A percentile compares a stretch with the other conserved stretches of the same genome.
These are phyloP conservation scores for Yponomeuta cagnagella DNA, from an alignment of 2,888 invertebrate species.

Conservation along the genomic window DNA sequence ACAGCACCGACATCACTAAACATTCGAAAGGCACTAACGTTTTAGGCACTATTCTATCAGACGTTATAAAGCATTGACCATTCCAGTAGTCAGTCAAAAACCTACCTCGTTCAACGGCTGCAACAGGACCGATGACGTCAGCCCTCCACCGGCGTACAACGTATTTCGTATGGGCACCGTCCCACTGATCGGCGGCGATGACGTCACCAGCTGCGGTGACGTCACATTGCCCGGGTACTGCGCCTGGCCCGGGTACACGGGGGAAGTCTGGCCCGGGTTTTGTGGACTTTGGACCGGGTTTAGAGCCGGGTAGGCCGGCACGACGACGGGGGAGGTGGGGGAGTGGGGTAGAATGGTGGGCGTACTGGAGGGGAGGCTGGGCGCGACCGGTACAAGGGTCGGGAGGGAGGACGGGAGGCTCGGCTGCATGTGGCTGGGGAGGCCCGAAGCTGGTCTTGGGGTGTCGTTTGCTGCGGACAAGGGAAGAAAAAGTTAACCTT, in stretches of 20 bases:
- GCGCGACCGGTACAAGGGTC: conserved; percentile 44
- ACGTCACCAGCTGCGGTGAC: conserved; percentile 16
- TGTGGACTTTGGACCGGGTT: conserved; percentile 25
- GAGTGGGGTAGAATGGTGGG: conserved; percentile 32
- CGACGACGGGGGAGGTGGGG: conserved; percentile 13
- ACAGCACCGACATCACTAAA: too few relatives aligned
- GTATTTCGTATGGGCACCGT: conserved; percentile 64
- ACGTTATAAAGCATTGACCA: too few relatives aligned
- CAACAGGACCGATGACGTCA: conserved; percentile 59
- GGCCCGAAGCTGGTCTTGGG: conserved; percentile 31
- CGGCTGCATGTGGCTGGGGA: conserved; percentile 46
- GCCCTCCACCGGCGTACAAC: conserved; percentile 55
- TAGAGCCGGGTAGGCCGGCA: background rate
- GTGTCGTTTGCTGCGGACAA: conserved; percentile 45
- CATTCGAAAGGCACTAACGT: too few relatives aligned
- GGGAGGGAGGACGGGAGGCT: conserved; percentile 42
- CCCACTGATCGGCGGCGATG: conserved; percentile 34
- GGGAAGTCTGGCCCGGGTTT: conserved; percentile 27
- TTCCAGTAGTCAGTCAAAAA: conserved; percentile 7
- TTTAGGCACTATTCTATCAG: too few relatives aligned
- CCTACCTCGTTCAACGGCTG: conserved; percentile 66
- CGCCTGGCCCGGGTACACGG: background rate
- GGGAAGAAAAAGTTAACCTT: too few relatives aligned
- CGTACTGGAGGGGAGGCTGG: conserved; percentile 31
- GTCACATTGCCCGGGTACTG: conserved; percentile 1